Percentiles rank a stretch among this genome's conserved stretches.
phyloP scores from a whole-genome alignment of 2,113 vertebrate genomes.

The Indicator maculatus region DNA sequence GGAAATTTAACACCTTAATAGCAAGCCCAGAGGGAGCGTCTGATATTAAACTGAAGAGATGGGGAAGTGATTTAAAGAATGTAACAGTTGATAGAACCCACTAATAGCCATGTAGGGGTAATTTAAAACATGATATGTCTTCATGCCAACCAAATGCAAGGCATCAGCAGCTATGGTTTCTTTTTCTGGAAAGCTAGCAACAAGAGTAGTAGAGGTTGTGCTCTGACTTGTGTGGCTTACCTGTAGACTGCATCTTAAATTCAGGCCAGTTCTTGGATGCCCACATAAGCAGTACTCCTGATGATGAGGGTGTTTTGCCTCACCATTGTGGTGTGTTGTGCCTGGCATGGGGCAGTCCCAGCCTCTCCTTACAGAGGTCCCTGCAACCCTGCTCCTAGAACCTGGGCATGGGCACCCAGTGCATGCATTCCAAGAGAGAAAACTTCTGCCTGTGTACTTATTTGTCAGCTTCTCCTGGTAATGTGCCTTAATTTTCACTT shows the following conservation, averaged over 20 bases:
- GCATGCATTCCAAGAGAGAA: background rate
- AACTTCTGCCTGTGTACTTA: fast-evolving
- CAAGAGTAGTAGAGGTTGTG: background rate
- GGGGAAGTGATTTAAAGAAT: background rate
- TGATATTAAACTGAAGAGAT: background rate
- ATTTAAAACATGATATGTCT: background rate
- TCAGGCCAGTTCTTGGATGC: background rate
- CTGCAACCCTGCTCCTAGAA: background rate
- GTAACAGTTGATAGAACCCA: background rate
- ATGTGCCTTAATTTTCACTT: background rate
- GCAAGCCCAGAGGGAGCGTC: background rate
- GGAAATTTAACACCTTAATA: background rate
- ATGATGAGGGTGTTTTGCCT: background rate
- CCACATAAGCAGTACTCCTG: background rate
- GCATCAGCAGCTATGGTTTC: background rate
- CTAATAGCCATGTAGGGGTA: background rate
- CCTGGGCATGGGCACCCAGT: background rate
- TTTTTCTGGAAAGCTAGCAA: background rate
- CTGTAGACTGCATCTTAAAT: background rate
- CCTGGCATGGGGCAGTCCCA: fast-evolving
- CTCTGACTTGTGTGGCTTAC: background rate
- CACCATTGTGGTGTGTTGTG: background rate
- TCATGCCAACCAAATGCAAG: background rate
- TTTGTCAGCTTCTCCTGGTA: background rate
- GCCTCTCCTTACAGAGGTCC: background rate